Evolutionary conservation across 1,140 invertebrate species (phyloP).

Genomic region (Subanguina moxae): DNA sequence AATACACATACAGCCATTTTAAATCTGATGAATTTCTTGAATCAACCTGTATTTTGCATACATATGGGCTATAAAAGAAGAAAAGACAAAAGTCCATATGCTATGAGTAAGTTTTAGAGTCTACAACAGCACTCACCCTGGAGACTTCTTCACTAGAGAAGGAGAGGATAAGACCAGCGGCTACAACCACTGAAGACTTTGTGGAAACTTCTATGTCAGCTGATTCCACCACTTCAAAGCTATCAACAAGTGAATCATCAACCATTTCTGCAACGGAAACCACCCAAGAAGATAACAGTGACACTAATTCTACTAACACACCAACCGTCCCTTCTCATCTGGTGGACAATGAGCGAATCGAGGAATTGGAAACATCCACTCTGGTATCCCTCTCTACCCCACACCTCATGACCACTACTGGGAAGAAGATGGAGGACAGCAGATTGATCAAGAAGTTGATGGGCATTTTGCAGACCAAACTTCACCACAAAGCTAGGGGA

Average conservation of each 20-base stretch:
- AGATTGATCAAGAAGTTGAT: not conserved
- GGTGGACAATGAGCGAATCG: conserved; percentile 4
- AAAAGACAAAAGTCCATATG: no score
- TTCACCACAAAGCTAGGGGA: not conserved
- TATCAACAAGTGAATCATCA: not conserved
- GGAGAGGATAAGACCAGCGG: no score
- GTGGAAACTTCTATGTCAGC: not conserved
- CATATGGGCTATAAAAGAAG: no score
- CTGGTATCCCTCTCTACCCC: not conserved
- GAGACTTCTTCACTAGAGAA: no score
- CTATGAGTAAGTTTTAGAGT: no score
- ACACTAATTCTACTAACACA: no score
- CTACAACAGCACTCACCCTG: no score
- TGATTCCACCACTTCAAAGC: not conserved
- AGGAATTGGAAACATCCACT: not conserved
- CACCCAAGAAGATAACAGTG: no score
- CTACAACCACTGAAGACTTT: not conserved
- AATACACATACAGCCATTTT: no score
- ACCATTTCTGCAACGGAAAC: no score
- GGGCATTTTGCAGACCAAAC: not conserved
- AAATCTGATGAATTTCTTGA: no score
- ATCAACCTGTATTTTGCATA: no score
- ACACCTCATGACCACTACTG: not conserved
- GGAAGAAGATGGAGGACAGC: not conserved
- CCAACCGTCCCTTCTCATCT: not conserved